Percentiles rank a stretch among this genome's conserved stretches.
Evolutionary conservation across 2,113 vertebrate species (phyloP).

Genomic region (Ageneiosus marmoratus): DNA sequence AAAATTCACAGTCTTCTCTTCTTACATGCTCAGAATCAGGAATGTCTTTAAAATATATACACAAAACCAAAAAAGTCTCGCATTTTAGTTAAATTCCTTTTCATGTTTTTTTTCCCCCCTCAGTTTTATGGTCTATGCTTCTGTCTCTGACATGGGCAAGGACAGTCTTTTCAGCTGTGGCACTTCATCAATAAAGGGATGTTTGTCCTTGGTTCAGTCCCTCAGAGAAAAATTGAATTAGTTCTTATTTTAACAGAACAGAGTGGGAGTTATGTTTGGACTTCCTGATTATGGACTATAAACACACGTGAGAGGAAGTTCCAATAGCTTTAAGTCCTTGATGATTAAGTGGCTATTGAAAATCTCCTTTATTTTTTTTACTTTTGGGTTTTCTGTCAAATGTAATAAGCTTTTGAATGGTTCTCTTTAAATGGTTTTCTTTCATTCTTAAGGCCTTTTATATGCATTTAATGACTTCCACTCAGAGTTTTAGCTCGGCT

Average conservation of each 20-base stretch:
- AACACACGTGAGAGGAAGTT: constrained; percentile 11
- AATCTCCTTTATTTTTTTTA: neutral
- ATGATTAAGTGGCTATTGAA: constrained; percentile 19
- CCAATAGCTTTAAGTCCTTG: constrained; percentile 18
- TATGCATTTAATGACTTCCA: neutral
- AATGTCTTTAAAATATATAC: neutral
- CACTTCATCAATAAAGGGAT: constrained; percentile 8
- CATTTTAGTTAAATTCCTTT: neutral
- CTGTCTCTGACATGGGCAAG: neutral
- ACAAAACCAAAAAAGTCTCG: no score
- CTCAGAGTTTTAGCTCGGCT: neutral
- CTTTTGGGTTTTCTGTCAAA: neutral
- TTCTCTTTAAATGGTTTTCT: neutral
- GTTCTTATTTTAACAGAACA: constrained; percentile 19
- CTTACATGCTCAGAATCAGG: neutral
- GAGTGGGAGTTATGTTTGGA: constrained; percentile 18
- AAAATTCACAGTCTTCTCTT: neutral
- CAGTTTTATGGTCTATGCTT: neutral
- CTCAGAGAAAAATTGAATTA: neutral
- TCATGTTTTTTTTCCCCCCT: no score
- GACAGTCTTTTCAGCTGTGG: constrained; percentile 9
- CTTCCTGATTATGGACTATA: constrained; percentile 16
- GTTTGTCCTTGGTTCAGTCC: constrained; percentile 11
- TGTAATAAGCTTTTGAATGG: neutral
- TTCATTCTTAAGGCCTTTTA: neutral